Evolutionary conservation across 2,888 invertebrate genomes (phyloP).

Genomic region (Merodon equestris): DNA sequence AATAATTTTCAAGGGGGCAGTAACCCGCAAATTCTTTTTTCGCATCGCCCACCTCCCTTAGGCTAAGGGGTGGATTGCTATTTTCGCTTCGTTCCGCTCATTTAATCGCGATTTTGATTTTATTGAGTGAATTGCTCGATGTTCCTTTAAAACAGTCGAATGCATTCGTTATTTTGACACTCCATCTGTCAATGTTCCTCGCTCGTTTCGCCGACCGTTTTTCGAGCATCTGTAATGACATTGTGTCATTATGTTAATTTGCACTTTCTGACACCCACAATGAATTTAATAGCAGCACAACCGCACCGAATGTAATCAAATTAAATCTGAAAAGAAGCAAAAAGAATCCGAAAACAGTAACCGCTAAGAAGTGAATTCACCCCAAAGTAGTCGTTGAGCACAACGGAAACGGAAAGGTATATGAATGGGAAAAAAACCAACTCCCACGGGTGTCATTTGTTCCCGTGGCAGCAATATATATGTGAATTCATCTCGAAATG

Average conservation of each 20-base stretch:
- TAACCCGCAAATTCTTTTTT: constrained; percentile 7
- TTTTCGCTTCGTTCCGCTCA: constrained; percentile 33
- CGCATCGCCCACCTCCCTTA: not conserved
- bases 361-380: constrained; percentile 22
- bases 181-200: constrained; percentile 16
- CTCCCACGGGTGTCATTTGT: constrained; percentile 70
- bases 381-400: constrained; percentile 27
- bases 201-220: not conserved
- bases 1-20: constrained; percentile 50
- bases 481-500: constrained; percentile 46
- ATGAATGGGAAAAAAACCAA: constrained; percentile 43
- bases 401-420: not conserved
- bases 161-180: constrained; percentile 2
- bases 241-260: constrained; percentile 40
- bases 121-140: constrained; percentile 8
- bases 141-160: constrained; percentile 1
- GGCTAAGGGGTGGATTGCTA: no score
- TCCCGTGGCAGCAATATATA: constrained; percentile 66
- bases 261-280: constrained; percentile 23
- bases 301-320: constrained; percentile 73
- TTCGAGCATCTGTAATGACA: constrained; percentile 17
- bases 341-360: constrained; percentile 7
- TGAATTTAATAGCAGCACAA: constrained; percentile 61
- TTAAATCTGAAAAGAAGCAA: constrained; percentile 72
- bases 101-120: constrained; percentile 48